Percentiles rank a stretch among this genome's conserved stretches.
Evolutionary conservation across 2,797 vertebrate species (phyloP).

Genomic region (Lateolabrax maculatus): DNA sequence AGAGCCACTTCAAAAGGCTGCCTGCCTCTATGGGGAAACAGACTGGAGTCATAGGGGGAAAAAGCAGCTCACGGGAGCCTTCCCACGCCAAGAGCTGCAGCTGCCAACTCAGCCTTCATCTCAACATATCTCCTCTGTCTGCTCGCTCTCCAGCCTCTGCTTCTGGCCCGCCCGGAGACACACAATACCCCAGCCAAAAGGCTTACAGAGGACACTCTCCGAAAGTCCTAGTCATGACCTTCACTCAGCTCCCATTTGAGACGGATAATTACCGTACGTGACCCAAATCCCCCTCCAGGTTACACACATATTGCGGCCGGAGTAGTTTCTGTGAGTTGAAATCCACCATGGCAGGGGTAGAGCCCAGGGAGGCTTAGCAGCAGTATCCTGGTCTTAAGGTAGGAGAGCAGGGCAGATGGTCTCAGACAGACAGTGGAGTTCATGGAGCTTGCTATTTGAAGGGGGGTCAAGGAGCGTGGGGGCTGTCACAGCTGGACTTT

Average conservation of each 20-base stretch:
- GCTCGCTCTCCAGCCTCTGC: slow-evolving; percentile 38
- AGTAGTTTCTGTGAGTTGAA: slow-evolving; percentile 38
- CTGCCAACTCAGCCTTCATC: slow-evolving; percentile 65
- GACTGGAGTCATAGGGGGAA: slow-evolving; percentile 52
- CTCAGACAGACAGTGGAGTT: slow-evolving; percentile 27
- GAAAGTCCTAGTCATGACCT: slow-evolving; percentile 55
- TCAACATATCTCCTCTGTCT: slow-evolving; percentile 49
- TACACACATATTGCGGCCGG: slow-evolving; percentile 9
- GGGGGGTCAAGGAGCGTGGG: slow-evolving; percentile 35
- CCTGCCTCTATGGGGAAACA: slow-evolving; percentile 53
- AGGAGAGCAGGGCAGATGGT: slow-evolving; percentile 57
- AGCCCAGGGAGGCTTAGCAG: slow-evolving; percentile 46
- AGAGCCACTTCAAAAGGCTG: slow-evolving; percentile 77
- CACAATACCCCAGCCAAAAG: slow-evolving; percentile 35
- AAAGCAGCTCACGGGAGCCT: slow-evolving; percentile 55
- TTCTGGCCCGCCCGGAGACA: slow-evolving; percentile 30
- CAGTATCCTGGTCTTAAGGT: slow-evolving; percentile 55
- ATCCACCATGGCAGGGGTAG: slow-evolving; percentile 45
- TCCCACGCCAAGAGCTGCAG: slow-evolving; percentile 68
- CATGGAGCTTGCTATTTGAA: slow-evolving; percentile 6
- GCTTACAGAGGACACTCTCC: slow-evolving; percentile 44
- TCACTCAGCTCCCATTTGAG: slow-evolving; percentile 58
- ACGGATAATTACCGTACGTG: slow-evolving; percentile 57
- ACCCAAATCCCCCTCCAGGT: slow-evolving; percentile 51
- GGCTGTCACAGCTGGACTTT: slow-evolving; percentile 58